Evolutionary conservation across 2,888 invertebrate genomes (phyloP), one percentile per base, ranked within the genome.

Genomic region (Oeneis ivallda): DNA sequence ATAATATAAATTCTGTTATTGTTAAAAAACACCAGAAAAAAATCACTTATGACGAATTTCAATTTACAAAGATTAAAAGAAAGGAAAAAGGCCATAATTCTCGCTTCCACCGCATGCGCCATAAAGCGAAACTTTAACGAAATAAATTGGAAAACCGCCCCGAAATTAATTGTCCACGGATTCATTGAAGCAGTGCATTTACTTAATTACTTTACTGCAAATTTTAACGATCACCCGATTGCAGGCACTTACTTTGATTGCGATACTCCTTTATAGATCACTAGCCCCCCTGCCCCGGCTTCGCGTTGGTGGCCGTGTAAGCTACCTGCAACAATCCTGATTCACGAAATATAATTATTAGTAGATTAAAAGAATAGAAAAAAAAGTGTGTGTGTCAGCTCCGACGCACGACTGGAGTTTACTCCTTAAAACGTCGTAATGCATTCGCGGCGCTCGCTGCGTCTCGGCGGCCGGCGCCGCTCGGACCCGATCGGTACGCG

Each of bases 161-260:
- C 66, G 64, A 69, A 73, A 72, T 74, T 71, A 72, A 75, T 74
- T 71, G 73, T 71, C 70, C 70, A 67, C 70, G 67, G 71, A 71
- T 71, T 70, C 74, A 70, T 68, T 70, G 70, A 70, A 63, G 72
- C 71, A 71, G 71, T 69, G 70, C 73, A 72, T 73, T 74, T 71
- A 71, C 71, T 72, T 75, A 73, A 75, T 75, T 74, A 74, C 72
- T 73, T 72, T 70, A 70, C 70, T 66, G 68, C 72, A 73, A 73
- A 73, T 73, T 74, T 70, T 71, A 75, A 74, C 73, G 70, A 71
- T 72, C 73, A 65, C 71, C 59, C 64, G 68, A 68, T 70, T 64
- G 70, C 69, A 61, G 62, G 71, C 74, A 74, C 74, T 75, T 71
- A 72, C 67, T 61, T 64, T 68, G 66, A 75, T 75, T 74, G 72